These are phyloP conservation scores for Garrulus glandarius DNA, from an alignment of 2,797 vertebrate genomes.

Conservation along the genomic window DNA sequence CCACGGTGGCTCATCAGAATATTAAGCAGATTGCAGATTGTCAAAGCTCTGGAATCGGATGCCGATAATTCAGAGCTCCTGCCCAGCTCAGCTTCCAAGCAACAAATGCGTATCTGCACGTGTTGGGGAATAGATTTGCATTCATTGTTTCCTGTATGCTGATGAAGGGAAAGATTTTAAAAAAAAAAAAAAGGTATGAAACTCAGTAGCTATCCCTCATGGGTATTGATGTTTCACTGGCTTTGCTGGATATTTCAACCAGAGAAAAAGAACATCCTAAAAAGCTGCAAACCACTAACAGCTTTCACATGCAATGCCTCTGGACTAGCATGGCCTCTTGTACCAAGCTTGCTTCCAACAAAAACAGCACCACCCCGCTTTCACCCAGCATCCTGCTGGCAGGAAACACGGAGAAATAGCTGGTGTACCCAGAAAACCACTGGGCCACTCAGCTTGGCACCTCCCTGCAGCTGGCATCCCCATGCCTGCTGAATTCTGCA, in stretches of 20 bases:
- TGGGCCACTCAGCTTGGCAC: neutral
- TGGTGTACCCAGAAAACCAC: neutral
- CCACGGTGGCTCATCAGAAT: neutral
- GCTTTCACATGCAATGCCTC: neutral
- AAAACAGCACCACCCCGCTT: neutral
- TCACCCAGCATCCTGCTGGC: neutral
- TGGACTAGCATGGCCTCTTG: neutral
- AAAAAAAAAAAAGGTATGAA: neutral
- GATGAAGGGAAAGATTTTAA: neutral
- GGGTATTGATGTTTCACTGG: neutral
- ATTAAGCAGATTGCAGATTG: constrained; percentile 24
- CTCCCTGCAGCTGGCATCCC: neutral
- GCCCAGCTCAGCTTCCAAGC: constrained; percentile 2
- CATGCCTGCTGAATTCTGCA: neutral
- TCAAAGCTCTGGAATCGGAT: constrained; percentile 11
- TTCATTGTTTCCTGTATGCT: neutral
- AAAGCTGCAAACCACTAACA: neutral
- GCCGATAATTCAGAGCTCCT: constrained; percentile 9
- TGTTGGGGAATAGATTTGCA: neutral
- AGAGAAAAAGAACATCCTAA: neutral
- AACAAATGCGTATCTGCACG: neutral
- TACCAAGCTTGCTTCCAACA: neutral
- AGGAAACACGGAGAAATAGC: neutral
- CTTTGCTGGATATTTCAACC: neutral
- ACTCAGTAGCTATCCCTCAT: neutral